A percentile compares a stretch with the other conserved stretches of the same genome.
Conservation (phyloP, 92 coral and sea anemone species). For the Porites lobata region DNA sequence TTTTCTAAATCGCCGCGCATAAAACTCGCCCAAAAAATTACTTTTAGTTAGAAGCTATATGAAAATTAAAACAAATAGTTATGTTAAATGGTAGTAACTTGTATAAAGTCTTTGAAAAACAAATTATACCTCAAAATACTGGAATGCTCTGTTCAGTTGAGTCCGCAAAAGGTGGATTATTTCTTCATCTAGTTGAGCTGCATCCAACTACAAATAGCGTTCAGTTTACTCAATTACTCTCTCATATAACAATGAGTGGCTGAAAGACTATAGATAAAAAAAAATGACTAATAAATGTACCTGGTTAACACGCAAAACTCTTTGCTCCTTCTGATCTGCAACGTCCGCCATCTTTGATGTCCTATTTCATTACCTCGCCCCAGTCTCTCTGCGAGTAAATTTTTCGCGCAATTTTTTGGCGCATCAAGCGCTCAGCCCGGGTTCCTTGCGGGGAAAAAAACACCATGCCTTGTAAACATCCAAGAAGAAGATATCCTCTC, state of each 20-base stretch:
- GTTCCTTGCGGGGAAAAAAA: too few relatives aligned
- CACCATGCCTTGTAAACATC: too few relatives aligned
- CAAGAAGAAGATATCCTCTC: too few relatives aligned
- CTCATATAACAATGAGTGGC: too few relatives aligned
- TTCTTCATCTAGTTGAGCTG: conserved; percentile 84
- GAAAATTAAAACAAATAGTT: neutral
- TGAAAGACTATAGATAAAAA: too few relatives aligned
- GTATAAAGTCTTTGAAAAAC: neutral
- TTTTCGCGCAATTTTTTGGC: too few relatives aligned
- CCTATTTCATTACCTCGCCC: neutral
- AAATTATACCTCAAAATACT: conserved; percentile 81
- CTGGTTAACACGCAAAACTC: conserved; percentile 96
- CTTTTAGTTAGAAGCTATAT: too few relatives aligned
- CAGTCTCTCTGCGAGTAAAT: neutral
- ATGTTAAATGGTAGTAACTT: neutral
- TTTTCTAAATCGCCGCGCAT: too few relatives aligned
- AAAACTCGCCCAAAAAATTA: too few relatives aligned
- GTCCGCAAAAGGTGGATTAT: conserved; percentile 65
- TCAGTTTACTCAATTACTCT: neutral
- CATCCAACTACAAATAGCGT: conserved; percentile 73
- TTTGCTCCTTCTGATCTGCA: conserved; percentile 47
- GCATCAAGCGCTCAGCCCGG: too few relatives aligned
- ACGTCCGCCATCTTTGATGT: conserved; percentile 72
- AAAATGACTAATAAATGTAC: conserved; percentile 19
- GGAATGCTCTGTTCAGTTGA: conserved; percentile 80